Percentiles rank a stretch among this genome's conserved stretches.
These are phyloP conservation scores for Eumeta japonica DNA, from an alignment of 1,140 invertebrate genomes.

Conservation along the genomic window DNA sequence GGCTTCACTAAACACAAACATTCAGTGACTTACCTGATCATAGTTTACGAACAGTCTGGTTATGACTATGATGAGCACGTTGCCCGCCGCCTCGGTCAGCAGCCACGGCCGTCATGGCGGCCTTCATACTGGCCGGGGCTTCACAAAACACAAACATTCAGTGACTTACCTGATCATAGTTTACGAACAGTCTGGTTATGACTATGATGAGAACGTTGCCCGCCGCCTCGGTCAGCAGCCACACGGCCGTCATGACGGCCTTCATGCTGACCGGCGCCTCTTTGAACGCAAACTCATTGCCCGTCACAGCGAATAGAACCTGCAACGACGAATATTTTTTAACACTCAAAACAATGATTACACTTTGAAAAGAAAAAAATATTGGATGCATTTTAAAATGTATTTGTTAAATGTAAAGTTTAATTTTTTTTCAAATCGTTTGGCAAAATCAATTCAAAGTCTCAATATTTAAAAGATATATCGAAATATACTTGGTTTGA, in stretches of 20 bases:
- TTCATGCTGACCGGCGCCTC: slow-evolving; percentile 92
- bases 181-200: slow-evolving; percentile 30
- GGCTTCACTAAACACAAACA: slow-evolving; percentile 88
- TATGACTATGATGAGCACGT: slow-evolving; percentile 71
- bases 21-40: slow-evolving; percentile 32
- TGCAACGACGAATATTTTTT: too few species aligned
- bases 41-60: slow-evolving; percentile 31
- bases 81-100: slow-evolving; percentile 86
- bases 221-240: slow-evolving; percentile 85
- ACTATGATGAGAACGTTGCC: slow-evolving; percentile 82
- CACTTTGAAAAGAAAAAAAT: too few species aligned
- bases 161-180: slow-evolving; percentile 27
- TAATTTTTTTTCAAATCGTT: too few species aligned
- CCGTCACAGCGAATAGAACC: slow-evolving; percentile 90
- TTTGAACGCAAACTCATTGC: slow-evolving; percentile 88
- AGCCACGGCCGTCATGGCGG: slow-evolving; percentile 89
- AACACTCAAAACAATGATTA: too few species aligned
- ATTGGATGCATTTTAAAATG: too few species aligned
- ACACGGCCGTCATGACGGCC: slow-evolving; percentile 84
- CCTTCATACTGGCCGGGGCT: slow-evolving; percentile 90
- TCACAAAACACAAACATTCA: slow-evolving; percentile 45
- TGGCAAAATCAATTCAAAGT: slow-evolving; percentile 1
- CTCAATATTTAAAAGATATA: too few species aligned
- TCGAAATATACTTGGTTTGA: too few species aligned
- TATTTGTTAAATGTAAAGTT: too few species aligned